Evolutionary conservation across 2,797 vertebrate genomes (phyloP).

Genomic region (Hephaestus fuliginosus): DNA sequence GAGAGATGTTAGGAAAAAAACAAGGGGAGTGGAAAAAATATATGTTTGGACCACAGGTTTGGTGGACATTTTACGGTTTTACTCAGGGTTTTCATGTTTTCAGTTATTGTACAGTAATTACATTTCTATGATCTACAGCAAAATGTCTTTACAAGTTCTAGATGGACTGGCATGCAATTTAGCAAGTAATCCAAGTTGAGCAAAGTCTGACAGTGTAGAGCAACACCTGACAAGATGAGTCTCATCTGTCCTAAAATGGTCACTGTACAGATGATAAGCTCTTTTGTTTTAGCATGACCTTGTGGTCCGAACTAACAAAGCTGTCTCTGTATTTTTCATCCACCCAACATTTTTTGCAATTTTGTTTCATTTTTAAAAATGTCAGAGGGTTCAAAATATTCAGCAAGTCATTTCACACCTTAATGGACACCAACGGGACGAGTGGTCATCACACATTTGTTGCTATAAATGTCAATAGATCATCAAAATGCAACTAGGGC

Average conservation of each 20-base stretch:
- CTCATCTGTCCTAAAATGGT: not conserved
- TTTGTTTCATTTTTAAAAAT: not conserved
- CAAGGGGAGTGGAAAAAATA: not conserved
- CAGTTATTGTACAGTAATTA: not conserved
- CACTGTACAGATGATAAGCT: not conserved
- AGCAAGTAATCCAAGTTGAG: too few relatives aligned
- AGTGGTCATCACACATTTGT: not conserved
- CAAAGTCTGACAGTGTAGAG: too few relatives aligned
- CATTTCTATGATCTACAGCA: not conserved
- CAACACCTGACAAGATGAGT: too few relatives aligned
- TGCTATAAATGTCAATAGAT: conserved; percentile 29
- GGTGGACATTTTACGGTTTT: not conserved
- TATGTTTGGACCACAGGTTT: not conserved
- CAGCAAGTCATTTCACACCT: not conserved
- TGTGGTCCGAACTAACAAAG: not conserved
- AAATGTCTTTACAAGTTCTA: not conserved
- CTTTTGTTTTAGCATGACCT: not conserved
- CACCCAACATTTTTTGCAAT: not conserved
- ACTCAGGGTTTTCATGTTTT: too few relatives aligned
- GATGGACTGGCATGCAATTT: not conserved
- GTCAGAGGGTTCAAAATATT: not conserved
- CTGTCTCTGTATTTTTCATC: not conserved
- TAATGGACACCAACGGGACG: not conserved
- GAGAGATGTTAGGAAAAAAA: not conserved
- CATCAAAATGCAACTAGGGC: conserved; percentile 36